A percentile compares a stretch with the other conserved stretches of the same genome.
These are phyloP conservation scores for Montipora efflorescens DNA, from an alignment of 64 coral and sea anemone genomes.

Conservation along the genomic window DNA sequence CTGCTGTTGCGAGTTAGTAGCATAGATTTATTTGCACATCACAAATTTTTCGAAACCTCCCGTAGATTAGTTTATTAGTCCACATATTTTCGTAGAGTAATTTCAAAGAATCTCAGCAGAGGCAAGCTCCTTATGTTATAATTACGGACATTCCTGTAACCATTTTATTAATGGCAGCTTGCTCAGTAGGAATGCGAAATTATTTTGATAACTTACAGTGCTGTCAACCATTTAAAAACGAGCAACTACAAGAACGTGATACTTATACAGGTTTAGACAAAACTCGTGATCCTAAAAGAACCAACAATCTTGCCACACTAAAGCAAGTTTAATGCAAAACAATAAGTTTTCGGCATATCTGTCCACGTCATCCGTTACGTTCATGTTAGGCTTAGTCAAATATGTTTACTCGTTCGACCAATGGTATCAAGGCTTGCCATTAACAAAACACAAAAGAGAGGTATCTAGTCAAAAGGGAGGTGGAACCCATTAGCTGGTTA, in stretches of 20 bases:
- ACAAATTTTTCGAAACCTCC: too few species aligned
- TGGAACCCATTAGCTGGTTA: background rate
- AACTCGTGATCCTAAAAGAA: background rate
- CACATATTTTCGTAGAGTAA: too few species aligned
- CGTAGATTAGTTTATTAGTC: too few species aligned
- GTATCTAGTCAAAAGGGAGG: background rate
- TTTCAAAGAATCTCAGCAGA: too few species aligned
- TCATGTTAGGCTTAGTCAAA: background rate
- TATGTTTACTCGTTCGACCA: background rate
- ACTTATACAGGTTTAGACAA: background rate
- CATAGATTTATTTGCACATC: too few species aligned
- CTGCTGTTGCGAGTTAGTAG: too few species aligned
- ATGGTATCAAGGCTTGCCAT: background rate
- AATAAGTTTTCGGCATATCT: background rate
- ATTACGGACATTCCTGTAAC: too few species aligned
- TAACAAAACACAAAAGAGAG: constrained; percentile 8
- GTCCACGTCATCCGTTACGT: background rate
- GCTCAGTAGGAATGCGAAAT: too few species aligned
- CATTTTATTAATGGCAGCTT: too few species aligned
- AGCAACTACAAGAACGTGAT: background rate
- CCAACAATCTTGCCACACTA: background rate
- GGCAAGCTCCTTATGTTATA: too few species aligned
- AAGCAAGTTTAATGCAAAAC: background rate
- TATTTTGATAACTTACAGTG: too few species aligned
- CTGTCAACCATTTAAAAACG: background rate